These are phyloP conservation scores for Heliconius eleuchia DNA, from an alignment of 1,140 invertebrate genomes.

Conservation along the genomic window DNA sequence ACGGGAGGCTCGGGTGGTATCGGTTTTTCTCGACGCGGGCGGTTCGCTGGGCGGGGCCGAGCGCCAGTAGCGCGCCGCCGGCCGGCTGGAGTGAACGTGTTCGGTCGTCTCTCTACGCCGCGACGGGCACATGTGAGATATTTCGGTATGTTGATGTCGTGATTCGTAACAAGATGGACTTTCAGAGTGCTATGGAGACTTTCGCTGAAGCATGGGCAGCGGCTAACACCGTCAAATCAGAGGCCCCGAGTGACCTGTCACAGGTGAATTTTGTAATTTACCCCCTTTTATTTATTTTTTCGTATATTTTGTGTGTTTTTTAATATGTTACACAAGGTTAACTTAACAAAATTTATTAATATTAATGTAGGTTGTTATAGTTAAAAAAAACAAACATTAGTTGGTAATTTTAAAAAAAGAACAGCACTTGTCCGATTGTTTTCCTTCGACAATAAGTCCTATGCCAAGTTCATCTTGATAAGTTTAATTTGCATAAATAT, in stretches of 20 bases:
- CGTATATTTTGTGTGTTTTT: not conserved
- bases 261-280: slow-evolving; percentile 81
- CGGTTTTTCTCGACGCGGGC: slow-evolving; percentile 78
- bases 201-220: slow-evolving; percentile 98
- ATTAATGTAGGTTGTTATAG: not conserved
- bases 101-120: slow-evolving; percentile 38
- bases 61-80: slow-evolving; percentile 71
- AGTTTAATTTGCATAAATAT: slow-evolving; percentile 67
- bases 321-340: not conserved
- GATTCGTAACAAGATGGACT: slow-evolving; percentile 89
- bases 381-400: not conserved
- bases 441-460: slow-evolving; percentile 54
- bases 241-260: slow-evolving; percentile 79
- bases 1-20: slow-evolving; percentile 77
- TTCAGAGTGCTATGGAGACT: slow-evolving; percentile 98
- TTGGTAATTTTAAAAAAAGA: slow-evolving; percentile 16
- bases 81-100: slow-evolving; percentile 63
- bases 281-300: slow-evolving; percentile 18
- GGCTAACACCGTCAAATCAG: slow-evolving; percentile 89
- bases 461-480: slow-evolving; percentile 68
- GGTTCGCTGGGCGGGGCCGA: slow-evolving; percentile 76
- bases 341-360: not conserved
- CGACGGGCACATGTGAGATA: slow-evolving; percentile 65
- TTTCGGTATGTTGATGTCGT: slow-evolving; percentile 77
- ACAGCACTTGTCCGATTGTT: slow-evolving; percentile 52